Percentiles rank a stretch among this genome's conserved stretches.
These are phyloP conservation scores for Drosophila koepferae DNA, from an alignment of 2,888 invertebrate species.

Conservation along the genomic window DNA sequence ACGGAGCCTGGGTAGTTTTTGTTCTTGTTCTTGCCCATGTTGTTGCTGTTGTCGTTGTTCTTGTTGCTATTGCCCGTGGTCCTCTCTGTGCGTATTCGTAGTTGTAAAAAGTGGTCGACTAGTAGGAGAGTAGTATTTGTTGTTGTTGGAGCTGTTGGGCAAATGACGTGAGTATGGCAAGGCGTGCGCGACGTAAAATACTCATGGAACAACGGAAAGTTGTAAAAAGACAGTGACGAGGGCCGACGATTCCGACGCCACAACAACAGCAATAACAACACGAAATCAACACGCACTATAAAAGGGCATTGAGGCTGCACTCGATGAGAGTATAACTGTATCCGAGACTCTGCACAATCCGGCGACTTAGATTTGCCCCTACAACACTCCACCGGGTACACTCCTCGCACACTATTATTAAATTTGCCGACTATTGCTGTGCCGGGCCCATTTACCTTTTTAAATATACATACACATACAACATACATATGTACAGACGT, in stretches of 20 bases:
- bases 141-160: slow-evolving; percentile 44
- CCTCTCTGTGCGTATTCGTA: slow-evolving; percentile 67
- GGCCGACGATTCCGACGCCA: slow-evolving; percentile 51
- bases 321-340: slow-evolving; percentile 56
- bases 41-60: slow-evolving; percentile 12
- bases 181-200: slow-evolving; percentile 60
- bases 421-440: slow-evolving; percentile 46
- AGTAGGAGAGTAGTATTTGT: slow-evolving; percentile 50
- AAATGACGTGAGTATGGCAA: slow-evolving; percentile 73
- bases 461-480: slow-evolving; percentile 2
- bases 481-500: not conserved
- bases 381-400: slow-evolving; percentile 7
- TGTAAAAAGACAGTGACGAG: slow-evolving; percentile 58
- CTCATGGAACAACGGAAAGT: slow-evolving; percentile 63
- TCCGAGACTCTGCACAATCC: slow-evolving; percentile 25
- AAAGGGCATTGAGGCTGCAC: slow-evolving; percentile 48
- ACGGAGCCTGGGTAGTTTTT: slow-evolving; percentile 42
- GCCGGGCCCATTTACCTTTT: slow-evolving; percentile 44
- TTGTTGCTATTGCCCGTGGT: slow-evolving; percentile 45
- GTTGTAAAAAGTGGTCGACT: slow-evolving; percentile 51
- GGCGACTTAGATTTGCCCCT: slow-evolving; percentile 13
- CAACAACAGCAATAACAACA: slow-evolving; percentile 34
- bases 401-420: slow-evolving; percentile 16
- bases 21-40: slow-evolving; percentile 42
- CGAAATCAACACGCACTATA: slow-evolving; percentile 48